These are phyloP conservation scores for Laothoe populi DNA, from an alignment of 2,888 invertebrate genomes.

Conservation along the genomic window DNA sequence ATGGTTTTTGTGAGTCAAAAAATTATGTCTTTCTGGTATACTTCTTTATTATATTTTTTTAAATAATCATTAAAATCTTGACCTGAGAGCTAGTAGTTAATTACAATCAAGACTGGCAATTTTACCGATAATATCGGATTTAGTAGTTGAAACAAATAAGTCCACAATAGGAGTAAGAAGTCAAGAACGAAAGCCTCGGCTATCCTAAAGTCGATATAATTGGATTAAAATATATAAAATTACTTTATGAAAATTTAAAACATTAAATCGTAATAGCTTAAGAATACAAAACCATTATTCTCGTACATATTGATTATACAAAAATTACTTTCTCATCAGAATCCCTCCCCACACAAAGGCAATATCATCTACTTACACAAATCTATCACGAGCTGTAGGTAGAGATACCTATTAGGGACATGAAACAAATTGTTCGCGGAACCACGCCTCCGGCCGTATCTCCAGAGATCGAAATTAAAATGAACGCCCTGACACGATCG, in stretches of 20 bases:
- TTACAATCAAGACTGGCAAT: not conserved
- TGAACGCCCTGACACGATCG: constrained; percentile 80
- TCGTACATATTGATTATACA: too few species aligned
- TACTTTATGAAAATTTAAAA: not conserved
- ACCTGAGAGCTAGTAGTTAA: not conserved
- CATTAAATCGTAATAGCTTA: not conserved
- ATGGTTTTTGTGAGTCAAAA: not conserved
- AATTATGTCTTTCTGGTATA: not conserved
- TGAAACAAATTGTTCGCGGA: constrained; percentile 80
- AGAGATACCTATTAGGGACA: constrained; percentile 70
- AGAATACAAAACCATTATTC: not conserved
- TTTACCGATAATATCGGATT: not conserved
- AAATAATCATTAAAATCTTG: too few species aligned
- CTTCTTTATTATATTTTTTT: too few species aligned
- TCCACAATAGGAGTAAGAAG: not conserved
- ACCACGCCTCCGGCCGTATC: constrained; percentile 79
- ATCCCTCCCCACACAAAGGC: constrained; percentile 18
- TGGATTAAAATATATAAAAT: too few species aligned
- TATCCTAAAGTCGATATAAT: not conserved
- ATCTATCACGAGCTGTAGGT: constrained; percentile 30
- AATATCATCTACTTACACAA: constrained; percentile 23
- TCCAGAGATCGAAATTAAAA: constrained; percentile 82
- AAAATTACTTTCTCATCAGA: constrained; percentile 20
- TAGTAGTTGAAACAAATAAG: not conserved
- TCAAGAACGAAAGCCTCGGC: not conserved